Conservation (phyloP, 2,797 vertebrate genomes). For the Neosilurus mollespiculum region DNA sequence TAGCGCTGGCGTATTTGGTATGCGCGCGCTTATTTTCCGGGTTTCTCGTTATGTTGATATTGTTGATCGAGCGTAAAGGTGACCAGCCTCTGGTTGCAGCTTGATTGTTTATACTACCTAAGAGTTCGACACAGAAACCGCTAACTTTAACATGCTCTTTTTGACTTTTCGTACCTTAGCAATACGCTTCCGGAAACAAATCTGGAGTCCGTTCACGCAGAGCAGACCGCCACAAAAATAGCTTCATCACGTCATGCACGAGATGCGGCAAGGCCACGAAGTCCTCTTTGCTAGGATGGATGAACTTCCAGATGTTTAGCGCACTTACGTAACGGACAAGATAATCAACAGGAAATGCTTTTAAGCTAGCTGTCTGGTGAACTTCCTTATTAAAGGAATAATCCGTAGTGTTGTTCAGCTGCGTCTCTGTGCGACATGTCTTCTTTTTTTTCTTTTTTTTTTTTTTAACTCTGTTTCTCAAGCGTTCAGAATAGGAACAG, state of each 20-base stretch:
- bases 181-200: slow-evolving; percentile 72
- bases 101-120: slow-evolving; percentile 71
- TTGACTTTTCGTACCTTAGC: slow-evolving; percentile 71
- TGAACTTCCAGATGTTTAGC: not conserved
- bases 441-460: not conserved
- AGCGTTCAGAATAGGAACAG: not conserved
- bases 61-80: slow-evolving; percentile 61
- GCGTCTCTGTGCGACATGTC: not conserved
- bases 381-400: not conserved
- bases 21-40: slow-evolving; percentile 70
- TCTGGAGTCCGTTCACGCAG: slow-evolving; percentile 19
- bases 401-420: not conserved
- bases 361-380: not conserved
- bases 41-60: slow-evolving; percentile 69
- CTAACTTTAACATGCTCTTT: slow-evolving; percentile 1
- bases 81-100: slow-evolving; percentile 69
- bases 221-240: slow-evolving; percentile 28
- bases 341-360: not conserved
- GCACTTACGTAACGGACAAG: not conserved
- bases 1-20: slow-evolving; percentile 50
- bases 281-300: slow-evolving; percentile 13
- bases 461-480: not conserved
- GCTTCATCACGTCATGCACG: slow-evolving; percentile 5
- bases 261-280: not conserved
- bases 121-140: slow-evolving; percentile 57